Percentiles rank a stretch among this genome's conserved stretches.
Conservation (phyloP, 2,888 invertebrate genomes). For the Limnephilus lunatus region DNA sequence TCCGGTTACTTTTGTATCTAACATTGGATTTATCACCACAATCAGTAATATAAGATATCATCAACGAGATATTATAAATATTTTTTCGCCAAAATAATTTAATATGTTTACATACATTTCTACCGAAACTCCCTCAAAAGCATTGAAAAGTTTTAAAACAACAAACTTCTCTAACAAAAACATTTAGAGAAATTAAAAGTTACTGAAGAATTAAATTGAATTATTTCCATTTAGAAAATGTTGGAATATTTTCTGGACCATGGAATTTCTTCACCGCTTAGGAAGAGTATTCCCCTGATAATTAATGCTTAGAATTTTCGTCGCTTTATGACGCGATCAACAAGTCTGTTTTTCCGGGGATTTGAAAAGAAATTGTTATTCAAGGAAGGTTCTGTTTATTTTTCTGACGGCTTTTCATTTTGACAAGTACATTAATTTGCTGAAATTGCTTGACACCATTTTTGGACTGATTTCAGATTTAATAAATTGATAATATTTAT, state of each 20-base stretch:
- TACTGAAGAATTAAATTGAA: background rate
- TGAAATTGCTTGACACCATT: background rate
- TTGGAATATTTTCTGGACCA: background rate
- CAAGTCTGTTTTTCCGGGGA: background rate
- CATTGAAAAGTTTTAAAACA: background rate
- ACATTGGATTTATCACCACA: background rate
- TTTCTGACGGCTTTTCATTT: background rate
- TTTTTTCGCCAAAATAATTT: background rate
- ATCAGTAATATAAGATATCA: background rate
- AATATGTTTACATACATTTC: background rate
- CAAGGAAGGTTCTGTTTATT: background rate
- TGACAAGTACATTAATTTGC: background rate
- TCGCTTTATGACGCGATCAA: background rate
- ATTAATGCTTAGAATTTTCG: background rate
- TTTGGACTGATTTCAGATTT: background rate
- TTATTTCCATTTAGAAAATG: background rate
- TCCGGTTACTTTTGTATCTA: too few species aligned
- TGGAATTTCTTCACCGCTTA: background rate
- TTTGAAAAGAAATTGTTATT: background rate
- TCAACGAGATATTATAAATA: background rate
- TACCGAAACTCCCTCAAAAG: background rate
- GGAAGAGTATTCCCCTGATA: background rate
- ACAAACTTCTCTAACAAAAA: background rate
- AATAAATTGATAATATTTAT: background rate
- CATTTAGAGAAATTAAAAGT: background rate